These are phyloP conservation scores for Tetheella fluctuosa DNA, from an alignment of 2,888 invertebrate genomes.

Conservation along the genomic window DNA sequence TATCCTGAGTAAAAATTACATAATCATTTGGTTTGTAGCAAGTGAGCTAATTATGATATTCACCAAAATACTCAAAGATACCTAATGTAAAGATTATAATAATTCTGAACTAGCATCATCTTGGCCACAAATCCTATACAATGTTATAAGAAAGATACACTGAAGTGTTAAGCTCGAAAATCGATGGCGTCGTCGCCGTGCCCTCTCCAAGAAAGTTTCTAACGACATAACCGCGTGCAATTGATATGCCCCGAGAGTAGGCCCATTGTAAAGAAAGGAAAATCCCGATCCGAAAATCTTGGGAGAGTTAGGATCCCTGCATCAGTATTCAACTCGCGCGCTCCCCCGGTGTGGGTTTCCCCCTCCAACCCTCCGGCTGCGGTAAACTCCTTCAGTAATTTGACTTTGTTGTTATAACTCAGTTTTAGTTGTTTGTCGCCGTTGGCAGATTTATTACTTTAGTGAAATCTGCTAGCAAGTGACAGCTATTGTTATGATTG, in stretches of 20 bases:
- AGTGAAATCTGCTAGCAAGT: slow-evolving; percentile 68
- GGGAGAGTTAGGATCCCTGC: slow-evolving; percentile 75
- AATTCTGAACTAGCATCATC: too few species aligned
- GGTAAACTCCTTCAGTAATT: slow-evolving; percentile 83
- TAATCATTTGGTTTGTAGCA: too few species aligned
- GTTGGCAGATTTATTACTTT: slow-evolving; percentile 80
- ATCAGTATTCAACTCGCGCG: slow-evolving; percentile 77
- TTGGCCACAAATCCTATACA: neutral
- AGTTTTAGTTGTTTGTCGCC: slow-evolving; percentile 81
- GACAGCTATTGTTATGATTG: slow-evolving; percentile 43
- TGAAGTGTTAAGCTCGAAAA: slow-evolving; percentile 69
- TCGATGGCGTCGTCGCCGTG: slow-evolving; percentile 68
- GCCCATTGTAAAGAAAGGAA: slow-evolving; percentile 84
- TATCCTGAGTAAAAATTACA: neutral
- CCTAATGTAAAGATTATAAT: too few species aligned
- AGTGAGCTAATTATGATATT: too few species aligned
- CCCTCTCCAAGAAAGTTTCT: slow-evolving; percentile 77
- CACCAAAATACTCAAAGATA: too few species aligned
- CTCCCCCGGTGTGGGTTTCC: slow-evolving; percentile 69
- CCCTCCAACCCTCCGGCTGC: slow-evolving; percentile 57
- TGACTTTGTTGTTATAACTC: slow-evolving; percentile 84
- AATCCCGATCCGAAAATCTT: slow-evolving; percentile 84
- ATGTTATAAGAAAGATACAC: slow-evolving; percentile 17
- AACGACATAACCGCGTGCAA: slow-evolving; percentile 85
- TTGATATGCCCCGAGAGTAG: slow-evolving; percentile 84